Evolutionary conservation across 2,888 invertebrate genomes (phyloP).

Genomic region (Agriopis aurantiaria): DNA sequence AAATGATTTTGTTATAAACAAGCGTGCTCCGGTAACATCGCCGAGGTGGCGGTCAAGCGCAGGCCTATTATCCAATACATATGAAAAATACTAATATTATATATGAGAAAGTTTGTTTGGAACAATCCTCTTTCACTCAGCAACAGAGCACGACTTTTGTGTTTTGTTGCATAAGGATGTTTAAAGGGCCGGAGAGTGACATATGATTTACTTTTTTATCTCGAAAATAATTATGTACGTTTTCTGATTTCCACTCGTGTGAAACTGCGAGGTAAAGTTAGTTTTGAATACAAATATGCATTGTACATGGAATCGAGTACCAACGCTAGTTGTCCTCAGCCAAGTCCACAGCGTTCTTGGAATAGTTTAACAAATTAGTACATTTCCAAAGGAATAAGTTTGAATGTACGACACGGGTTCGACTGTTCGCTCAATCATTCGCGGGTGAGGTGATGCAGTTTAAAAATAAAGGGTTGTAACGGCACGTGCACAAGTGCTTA

Average conservation of each 20-base stretch:
- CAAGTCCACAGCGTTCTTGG: conserved; percentile 30
- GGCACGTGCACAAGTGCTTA: conserved; percentile 53
- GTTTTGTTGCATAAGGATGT: too few species aligned
- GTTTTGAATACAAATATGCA: neutral
- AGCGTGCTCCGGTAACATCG: too few species aligned
- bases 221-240: too few species aligned
- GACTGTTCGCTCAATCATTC: conserved; percentile 78
- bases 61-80: too few species aligned
- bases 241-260: neutral
- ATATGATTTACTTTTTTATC: too few species aligned
- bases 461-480: conserved; percentile 80
- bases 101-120: too few species aligned
- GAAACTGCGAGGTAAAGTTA: neutral
- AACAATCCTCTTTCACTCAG: too few species aligned
- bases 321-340: conserved; percentile 8
- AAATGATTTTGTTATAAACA: too few species aligned
- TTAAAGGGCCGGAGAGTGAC: too few species aligned
- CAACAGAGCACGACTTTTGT: too few species aligned
- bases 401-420: conserved; percentile 75
- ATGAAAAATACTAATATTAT: too few species aligned
- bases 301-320: neutral
- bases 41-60: too few species aligned
- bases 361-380: conserved; percentile 79
- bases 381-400: conserved; percentile 63
- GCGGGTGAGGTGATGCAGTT: conserved; percentile 71